Conservation (phyloP, 2,888 invertebrate species). For the Xylota segnis region DNA sequence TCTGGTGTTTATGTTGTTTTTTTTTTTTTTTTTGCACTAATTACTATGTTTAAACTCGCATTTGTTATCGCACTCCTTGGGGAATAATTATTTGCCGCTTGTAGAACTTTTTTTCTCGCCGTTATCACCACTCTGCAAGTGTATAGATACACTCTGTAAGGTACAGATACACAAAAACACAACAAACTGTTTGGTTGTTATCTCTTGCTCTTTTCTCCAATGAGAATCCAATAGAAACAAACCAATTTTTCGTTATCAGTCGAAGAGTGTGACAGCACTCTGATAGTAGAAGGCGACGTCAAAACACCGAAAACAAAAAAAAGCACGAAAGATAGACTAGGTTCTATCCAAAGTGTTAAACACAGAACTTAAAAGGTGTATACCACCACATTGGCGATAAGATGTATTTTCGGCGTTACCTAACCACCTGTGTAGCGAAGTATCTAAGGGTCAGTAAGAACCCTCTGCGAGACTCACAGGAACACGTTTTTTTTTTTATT, state of each 20-base stretch:
- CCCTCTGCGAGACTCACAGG: conserved; percentile 9
- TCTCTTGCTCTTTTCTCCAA: conserved; percentile 21
- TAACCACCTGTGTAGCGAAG: conserved; percentile 37
- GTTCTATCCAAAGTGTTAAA: conserved; percentile 14
- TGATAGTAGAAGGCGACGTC: conserved; percentile 13
- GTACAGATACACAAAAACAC: conserved; percentile 21
- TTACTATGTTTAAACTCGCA: conserved; percentile 24
- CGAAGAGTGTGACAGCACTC: background rate
- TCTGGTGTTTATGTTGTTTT: conserved; percentile 5
- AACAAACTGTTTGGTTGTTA: conserved; percentile 49
- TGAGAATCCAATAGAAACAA: conserved; percentile 29
- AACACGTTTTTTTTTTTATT: conserved; percentile 16
- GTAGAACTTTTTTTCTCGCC: conserved; percentile 2
- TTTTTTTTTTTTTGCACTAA: conserved; percentile 29
- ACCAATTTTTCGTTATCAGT: conserved; percentile 58
- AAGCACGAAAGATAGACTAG: conserved; percentile 11
- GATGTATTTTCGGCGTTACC: conserved; percentile 47
- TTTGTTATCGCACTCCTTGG: conserved; percentile 47
- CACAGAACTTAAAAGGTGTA: background rate
- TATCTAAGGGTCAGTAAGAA: background rate
- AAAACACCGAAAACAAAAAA: background rate
- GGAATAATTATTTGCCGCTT: conserved; percentile 40
- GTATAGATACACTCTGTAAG: conserved; percentile 28
- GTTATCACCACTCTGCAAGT: conserved; percentile 31
- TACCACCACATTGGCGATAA: background rate